Evolutionary conservation across 2,113 vertebrate species (phyloP), one percentile per base, ranked within the genome.

Genomic region (Engystomops pustulosus): DNA sequence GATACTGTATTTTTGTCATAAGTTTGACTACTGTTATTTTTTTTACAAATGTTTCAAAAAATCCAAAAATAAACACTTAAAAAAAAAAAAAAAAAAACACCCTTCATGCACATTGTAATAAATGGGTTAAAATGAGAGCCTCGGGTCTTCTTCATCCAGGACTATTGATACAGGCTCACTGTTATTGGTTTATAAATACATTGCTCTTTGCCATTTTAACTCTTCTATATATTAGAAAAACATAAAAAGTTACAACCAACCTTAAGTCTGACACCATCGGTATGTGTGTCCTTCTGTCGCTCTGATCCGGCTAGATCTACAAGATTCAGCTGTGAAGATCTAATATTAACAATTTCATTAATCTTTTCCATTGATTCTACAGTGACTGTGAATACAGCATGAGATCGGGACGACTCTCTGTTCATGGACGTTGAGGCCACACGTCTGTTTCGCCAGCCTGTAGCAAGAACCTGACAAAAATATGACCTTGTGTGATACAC

Each of bases 401-500:
- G 98, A 1, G 98, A 99, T 76, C 98, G 93, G 0, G 98, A 99
- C 0, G 98, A 99, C 77, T 99, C 97, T 0, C 97, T 95, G 74
- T 99, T 99, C 98, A 99, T 99, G 0, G 98, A 99, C 4, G 98
- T 99, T 0, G 97, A 97, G 1, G 97, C 97, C 9, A 98, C 98
- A 4, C 95, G 95, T 10, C 97, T 94, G 88, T 99, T 99, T 80
- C 96, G 93, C 98, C 97, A 98, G 23, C 98, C 98, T 87, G 76
- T 96, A 77, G 95, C 96, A 87, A 99, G 89, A 8, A 99, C 96
- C 98, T 99, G 25, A 3, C 78, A 44, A 53, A 85, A 49, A 47
- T 38, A 70, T 86, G 32, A n/a, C 5, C 6, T 23, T 49, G 12
- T 3, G 3, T 74, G 7, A 47, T 41, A 20, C 23, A 49, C 8